Base-by-base conservation (phyloP, 2,888 invertebrate species). In the Rhyacophila evoluta region DNA sequence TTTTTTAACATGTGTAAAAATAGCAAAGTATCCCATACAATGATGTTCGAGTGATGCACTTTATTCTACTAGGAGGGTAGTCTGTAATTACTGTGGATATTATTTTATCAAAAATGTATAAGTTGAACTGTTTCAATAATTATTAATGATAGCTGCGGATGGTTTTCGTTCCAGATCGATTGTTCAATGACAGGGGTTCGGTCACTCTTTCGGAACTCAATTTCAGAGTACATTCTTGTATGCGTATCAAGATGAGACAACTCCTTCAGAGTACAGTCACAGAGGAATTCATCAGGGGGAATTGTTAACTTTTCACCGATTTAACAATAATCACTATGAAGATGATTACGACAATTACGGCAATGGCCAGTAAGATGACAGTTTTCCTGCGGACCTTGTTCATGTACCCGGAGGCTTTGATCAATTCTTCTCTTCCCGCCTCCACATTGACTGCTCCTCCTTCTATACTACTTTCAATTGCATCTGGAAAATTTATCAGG, bases 401-500 rank as follows among this genome's bases (percentile, higher is more conserved):
- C 87, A 95, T 95, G 88, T 95, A 93, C 83, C 92, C 91, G 36
- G 94, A 92, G 15, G 97, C 97, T 86, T 96, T 96, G n/a, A 92
- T 89, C 55, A 97, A 86, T 84, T 97, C 94, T 81, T 93, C 92
- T 4, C 92, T 91, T 0, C 95, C 97, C n/a, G 92, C 87, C 85
- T 96, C 96, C 2, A 97, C 95, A 83, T 94, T 91, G 1, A 91
- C 91, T 74, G 92, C 91, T 0, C 94, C 93, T 79, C 91, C 91
- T 84, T 96, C 95, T 84, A 97, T 93, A 87, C 93, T 93, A 84
- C 92, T 93, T 86, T 96, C 96, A 83, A 97, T 95, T 4, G 94
- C 92, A 86, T 95, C 97, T 97, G 87, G 25, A 88, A 88, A 81
- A 82, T 33, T 33, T 33, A 33, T 33, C 6, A 33, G 29, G 29